Evolutionary conservation across 2,888 invertebrate genomes (phyloP), one percentile per base, ranked within the genome.

Genomic region (Synanthedon andrenaeformis): DNA sequence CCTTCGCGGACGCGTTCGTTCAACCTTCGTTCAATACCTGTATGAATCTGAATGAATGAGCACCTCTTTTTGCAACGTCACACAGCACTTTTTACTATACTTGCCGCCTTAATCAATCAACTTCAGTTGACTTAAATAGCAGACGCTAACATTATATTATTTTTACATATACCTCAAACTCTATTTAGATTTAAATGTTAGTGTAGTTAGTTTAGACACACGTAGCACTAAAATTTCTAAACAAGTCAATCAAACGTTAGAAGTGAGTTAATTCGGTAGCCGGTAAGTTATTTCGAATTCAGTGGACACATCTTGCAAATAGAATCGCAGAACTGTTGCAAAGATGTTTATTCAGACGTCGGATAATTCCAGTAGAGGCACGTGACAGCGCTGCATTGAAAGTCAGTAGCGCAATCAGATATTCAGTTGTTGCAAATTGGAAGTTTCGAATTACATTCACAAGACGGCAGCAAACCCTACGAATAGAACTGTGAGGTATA

Each of bases 251-350:
- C n/a, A 45, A 45, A n/a, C 4, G 8, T 45, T 45, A 45, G 45
- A 14, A 45, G 45, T 45, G 13, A 45, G 6, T 45, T 13, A 12
- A 45, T 45, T 45, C 45, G 14, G 45, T 8, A n/a, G n/a, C 4
- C 13, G 14, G 14, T 45, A 13, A 14, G 45, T 13, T 14, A 45
- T 67, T 64, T 61, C 5, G 51, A 17, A 68, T 66, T 63, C 67
- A 61, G 54, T 57, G 52, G 57, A 60, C 64, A 54, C 59, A 56
- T 59, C 60, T 14, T 56, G 58, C 59, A 64, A 63, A 66, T 65
- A 63, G 59, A 60, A 65, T 61, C 63, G 60, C 57, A 60, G 61
- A 62, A 63, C 61, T 58, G 59, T 52, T 59, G 61, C 64, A 61
- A 66, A 65, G 61, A 66, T 61, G 61, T 59, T 56, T 60, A 59